phyloP scores from a whole-genome alignment of 2,888 invertebrate genomes.

The Agonopterix subpropinquella region DNA sequence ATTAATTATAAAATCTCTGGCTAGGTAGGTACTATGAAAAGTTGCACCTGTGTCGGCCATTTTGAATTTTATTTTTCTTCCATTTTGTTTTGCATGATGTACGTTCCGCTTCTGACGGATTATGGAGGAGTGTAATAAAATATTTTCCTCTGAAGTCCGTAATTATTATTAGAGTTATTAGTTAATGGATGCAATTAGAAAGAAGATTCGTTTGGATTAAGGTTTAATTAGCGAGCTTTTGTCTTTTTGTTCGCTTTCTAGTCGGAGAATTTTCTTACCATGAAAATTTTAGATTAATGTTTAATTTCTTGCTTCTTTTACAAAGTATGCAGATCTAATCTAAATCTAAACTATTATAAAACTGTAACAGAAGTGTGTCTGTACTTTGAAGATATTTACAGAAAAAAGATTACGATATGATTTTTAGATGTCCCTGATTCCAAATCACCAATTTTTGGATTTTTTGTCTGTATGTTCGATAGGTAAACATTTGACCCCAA shows the following conservation, averaged over 20 bases:
- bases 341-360: no score
- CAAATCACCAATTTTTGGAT: no score
- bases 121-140: conserved; percentile 58
- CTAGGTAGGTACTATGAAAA: no score
- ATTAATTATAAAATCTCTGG: conserved; percentile 3
- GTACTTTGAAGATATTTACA: no score
- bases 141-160: conserved; percentile 48
- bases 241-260: conserved; percentile 24
- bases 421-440: no score
- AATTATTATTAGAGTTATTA: conserved; percentile 62
- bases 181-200: conserved; percentile 61
- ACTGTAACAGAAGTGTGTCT: no score
- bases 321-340: no score
- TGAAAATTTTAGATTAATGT: neutral
- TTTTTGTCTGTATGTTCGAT: no score
- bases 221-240: conserved; percentile 52
- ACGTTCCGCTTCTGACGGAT: conserved; percentile 51
- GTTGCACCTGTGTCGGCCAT: conserved; percentile 54
- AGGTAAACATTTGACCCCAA: no score
- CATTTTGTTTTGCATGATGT: conserved; percentile 31
- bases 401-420: no score
- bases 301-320: no score
- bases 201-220: conserved; percentile 49
- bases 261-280: neutral
- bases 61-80: conserved; percentile 33